Conservation (phyloP, 2,113 vertebrate genomes). For the Paracanthobrama guichenoti region DNA sequence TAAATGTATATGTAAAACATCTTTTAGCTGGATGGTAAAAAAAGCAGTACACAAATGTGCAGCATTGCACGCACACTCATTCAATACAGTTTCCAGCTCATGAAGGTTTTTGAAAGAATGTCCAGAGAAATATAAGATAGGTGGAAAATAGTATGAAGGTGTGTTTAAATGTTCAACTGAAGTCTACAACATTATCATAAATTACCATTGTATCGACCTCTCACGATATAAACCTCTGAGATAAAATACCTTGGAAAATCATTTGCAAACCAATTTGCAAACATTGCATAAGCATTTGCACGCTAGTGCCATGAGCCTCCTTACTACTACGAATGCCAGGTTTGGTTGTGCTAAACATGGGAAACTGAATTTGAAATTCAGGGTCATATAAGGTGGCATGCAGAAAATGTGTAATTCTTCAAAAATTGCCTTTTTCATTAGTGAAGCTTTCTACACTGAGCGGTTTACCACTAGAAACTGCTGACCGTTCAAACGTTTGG, state of each 20-base stretch:
- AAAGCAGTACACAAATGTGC: background rate
- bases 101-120: background rate
- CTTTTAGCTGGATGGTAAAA: background rate
- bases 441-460: background rate
- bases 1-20: background rate
- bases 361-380: conserved; percentile 4
- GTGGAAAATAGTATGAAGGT: background rate
- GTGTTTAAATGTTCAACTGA: background rate
- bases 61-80: background rate
- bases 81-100: background rate
- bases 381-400: conserved; percentile 21
- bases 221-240: background rate
- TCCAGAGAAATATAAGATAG: background rate
- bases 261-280: conserved; percentile 45
- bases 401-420: conserved; percentile 12
- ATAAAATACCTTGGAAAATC: conserved; percentile 38
- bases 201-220: conserved; percentile 10
- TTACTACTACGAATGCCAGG: background rate
- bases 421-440: background rate
- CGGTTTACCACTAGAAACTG: background rate
- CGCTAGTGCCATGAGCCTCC: background rate
- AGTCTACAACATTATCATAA: background rate
- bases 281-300: conserved; percentile 7
- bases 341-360: background rate
- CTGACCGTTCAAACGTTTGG: background rate